Conservation (phyloP, 2,113 vertebrate species). For the Stigmatopora argus region DNA sequence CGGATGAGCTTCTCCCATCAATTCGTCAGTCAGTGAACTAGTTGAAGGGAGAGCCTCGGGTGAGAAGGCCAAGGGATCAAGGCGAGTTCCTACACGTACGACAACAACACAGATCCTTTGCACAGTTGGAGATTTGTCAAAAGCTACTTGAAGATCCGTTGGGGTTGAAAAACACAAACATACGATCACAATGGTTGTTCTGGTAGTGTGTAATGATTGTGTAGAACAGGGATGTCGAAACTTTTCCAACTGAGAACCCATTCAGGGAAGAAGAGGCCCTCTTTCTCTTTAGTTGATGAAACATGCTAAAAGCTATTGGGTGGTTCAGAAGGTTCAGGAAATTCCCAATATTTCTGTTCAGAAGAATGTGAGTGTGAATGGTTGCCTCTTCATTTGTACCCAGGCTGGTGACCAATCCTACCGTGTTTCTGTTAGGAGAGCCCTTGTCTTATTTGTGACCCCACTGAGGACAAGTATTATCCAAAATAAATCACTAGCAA, state of each 20-base stretch:
- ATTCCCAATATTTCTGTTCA: no score
- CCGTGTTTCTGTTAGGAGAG: no score
- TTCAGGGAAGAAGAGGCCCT: not conserved
- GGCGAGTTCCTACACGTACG: constrained; percentile 5
- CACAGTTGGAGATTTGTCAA: constrained; percentile 9
- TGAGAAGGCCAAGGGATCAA: constrained; percentile 3
- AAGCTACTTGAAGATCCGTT: not conserved
- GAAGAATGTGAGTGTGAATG: not conserved
- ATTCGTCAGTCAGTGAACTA: not conserved
- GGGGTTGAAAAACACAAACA: not conserved
- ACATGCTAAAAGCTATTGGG: not conserved
- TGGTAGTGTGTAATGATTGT: not conserved
- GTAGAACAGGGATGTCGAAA: not conserved
- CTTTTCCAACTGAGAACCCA: not conserved
- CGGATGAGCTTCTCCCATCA: constrained; percentile 10
- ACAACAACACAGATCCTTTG: not conserved
- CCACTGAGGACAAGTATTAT: not conserved
- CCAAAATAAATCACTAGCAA: not conserved
- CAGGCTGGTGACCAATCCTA: not conserved
- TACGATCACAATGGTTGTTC: not conserved
- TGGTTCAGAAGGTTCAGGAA: no score
- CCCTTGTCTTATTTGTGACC: no score
- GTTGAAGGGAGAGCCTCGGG: constrained; percentile 6
- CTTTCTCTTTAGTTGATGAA: not conserved
- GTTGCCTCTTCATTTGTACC: not conserved